A percentile compares a stretch with the other conserved stretches of the same genome.
These are phyloP conservation scores for Columba janthina DNA, from an alignment of 2,113 vertebrate genomes.

Conservation along the genomic window DNA sequence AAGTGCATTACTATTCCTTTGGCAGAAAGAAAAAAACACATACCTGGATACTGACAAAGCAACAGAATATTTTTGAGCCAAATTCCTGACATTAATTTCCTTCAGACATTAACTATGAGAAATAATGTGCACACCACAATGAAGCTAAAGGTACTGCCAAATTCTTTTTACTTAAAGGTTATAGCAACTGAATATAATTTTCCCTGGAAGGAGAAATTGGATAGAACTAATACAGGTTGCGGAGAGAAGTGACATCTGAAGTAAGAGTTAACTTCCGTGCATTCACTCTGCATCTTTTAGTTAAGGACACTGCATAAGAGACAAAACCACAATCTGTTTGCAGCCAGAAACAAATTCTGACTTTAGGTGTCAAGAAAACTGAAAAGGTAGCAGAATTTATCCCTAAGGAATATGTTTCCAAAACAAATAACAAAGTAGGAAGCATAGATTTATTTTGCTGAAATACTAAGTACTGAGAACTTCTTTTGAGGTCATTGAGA, in stretches of 20 bases:
- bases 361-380: neutral
- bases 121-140: constrained; percentile 42
- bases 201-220: constrained; percentile 7
- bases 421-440: constrained; percentile 16
- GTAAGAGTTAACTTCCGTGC: neutral
- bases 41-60: constrained; percentile 37
- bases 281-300: neutral
- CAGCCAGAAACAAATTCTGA: constrained; percentile 58
- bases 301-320: neutral
- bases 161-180: constrained; percentile 60
- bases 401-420: neutral
- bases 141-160: constrained; percentile 23
- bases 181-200: constrained; percentile 30
- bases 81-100: constrained; percentile 68
- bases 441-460: neutral
- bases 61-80: constrained; percentile 8
- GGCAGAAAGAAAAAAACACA: neutral
- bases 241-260: neutral
- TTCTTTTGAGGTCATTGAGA: neutral
- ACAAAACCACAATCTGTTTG: constrained; percentile 19
- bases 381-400: neutral
- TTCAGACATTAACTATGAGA: constrained; percentile 55
- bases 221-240: neutral
- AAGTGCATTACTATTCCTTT: constrained; percentile 30
- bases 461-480: neutral